Evolutionary conservation across 2,113 vertebrate species (phyloP), one percentile per base, ranked within the genome.

Genomic region (Acrocephalus kingi): DNA sequence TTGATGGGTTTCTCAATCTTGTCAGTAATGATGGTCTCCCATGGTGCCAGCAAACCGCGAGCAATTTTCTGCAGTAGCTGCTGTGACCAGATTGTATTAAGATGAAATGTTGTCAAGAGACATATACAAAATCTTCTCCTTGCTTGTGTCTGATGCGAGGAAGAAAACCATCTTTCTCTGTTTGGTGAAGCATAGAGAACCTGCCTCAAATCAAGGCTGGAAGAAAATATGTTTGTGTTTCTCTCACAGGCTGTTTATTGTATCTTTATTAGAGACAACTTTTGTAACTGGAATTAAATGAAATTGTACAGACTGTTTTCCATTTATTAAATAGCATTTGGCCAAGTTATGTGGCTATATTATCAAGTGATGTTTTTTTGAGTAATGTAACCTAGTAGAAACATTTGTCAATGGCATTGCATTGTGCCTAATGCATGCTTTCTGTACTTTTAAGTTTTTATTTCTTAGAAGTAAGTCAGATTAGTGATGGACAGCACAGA

Each of bases 51-150:
- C 93, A 97, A 97, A 96, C 87, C 72, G 76, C n/a, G 18, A 96
- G 94, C 95, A 97, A 97, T 98, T 98, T 97, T 97, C 94, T 97
- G 83, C 92, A 93, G 96, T 96, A 92, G 94, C 92, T 96, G 73
- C 96, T 98, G 93, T 93, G 97, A 97, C 94, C 83, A 94, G 90
- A 97, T 96, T 97, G 77, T 96, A 91, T 98, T 95, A 97, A 96
- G 95, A 97, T 96, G 92, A 98, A 98, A 96, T 96, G 88, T 96
- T 97, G 95, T 97, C 95, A 77, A 74, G 96, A 97, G 90, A 94
- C 91, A 97, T 89, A 91, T 39, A 84, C 59, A 72, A 88, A 96
- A 90, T 27, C 66, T 87, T 94, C 45, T 85, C 15, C 35, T 97
- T 96, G 59, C 37, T 96, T 85, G 66, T 97, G 58, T 96, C 85